Evolutionary conservation across 1,140 invertebrate genomes (phyloP).

Genomic region (honey bee (Apis mellifera)): DNA sequence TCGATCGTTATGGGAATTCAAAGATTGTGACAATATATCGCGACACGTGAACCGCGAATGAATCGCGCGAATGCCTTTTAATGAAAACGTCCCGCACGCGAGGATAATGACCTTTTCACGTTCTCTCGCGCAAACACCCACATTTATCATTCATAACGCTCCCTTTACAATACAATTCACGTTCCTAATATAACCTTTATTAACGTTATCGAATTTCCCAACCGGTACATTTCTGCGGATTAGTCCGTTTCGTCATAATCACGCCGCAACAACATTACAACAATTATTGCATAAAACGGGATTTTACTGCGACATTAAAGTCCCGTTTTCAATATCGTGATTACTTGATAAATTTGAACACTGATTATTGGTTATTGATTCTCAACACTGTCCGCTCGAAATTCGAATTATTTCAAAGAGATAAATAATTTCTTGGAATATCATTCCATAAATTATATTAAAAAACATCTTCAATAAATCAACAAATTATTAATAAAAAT

Average conservation of each 20-base stretch:
- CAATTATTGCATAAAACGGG: not conserved
- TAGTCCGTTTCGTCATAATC: not conserved
- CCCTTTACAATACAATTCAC: not conserved
- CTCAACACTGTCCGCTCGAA: not conserved
- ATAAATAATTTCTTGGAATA: too few relatives aligned
- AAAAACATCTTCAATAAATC: not conserved
- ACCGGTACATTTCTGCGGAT: not conserved
- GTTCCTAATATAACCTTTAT: not conserved
- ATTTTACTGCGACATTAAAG: not conserved
- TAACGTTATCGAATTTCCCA: slow-evolving; percentile 18
- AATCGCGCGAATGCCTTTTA: slow-evolving; percentile 13
- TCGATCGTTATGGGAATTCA: too few relatives aligned
- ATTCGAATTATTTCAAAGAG: not conserved
- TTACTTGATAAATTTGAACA: not conserved
- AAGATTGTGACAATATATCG: slow-evolving; percentile 2
- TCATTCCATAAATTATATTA: too few relatives aligned
- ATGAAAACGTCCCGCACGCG: slow-evolving; percentile 24
- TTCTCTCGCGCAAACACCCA: slow-evolving; percentile 10
- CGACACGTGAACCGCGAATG: not conserved
- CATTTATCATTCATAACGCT: slow-evolving; percentile 33
- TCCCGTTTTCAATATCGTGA: not conserved
- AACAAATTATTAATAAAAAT: not conserved
- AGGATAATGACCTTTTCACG: slow-evolving; percentile 31
- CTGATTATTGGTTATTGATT: not conserved
- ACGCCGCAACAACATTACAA: not conserved